Percentiles rank a stretch among this genome's conserved stretches.
These are phyloP conservation scores for Ginglymostoma cirratum DNA, from an alignment of 2,113 vertebrate species.

Conservation along the genomic window DNA sequence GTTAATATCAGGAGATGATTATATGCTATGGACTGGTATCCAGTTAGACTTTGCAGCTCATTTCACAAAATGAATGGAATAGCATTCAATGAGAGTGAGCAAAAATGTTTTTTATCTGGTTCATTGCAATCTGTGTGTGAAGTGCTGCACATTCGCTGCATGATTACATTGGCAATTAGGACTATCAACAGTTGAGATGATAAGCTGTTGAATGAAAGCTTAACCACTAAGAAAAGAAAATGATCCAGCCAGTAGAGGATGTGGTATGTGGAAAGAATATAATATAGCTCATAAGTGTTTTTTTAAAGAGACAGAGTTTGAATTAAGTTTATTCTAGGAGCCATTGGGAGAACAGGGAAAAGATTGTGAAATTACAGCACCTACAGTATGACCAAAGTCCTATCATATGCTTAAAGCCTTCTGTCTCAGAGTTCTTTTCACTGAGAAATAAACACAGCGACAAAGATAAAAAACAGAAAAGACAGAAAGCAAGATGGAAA, in stretches of 20 bases:
- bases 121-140: conserved; percentile 14
- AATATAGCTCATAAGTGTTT: not conserved
- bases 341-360: not conserved
- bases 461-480: not conserved
- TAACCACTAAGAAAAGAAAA: not conserved
- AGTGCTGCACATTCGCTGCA: not conserved
- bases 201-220: not conserved
- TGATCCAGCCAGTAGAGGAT: not conserved
- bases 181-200: not conserved
- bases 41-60: not conserved
- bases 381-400: not conserved
- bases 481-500: not conserved
- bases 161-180: not conserved
- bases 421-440: not conserved
- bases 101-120: not conserved
- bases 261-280: not conserved
- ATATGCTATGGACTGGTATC: not conserved
- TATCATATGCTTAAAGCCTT: not conserved
- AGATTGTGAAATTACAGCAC: not conserved
- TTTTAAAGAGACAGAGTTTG: not conserved
- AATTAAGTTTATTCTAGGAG: not conserved
- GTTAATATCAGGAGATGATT: not conserved
- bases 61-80: not conserved
- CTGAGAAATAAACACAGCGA: not conserved
- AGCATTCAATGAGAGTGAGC: not conserved